Percentiles rank a stretch among this genome's conserved stretches.
These are phyloP conservation scores for Gephyroberyx darwinii DNA, from an alignment of 2,797 vertebrate species.

Conservation along the genomic window DNA sequence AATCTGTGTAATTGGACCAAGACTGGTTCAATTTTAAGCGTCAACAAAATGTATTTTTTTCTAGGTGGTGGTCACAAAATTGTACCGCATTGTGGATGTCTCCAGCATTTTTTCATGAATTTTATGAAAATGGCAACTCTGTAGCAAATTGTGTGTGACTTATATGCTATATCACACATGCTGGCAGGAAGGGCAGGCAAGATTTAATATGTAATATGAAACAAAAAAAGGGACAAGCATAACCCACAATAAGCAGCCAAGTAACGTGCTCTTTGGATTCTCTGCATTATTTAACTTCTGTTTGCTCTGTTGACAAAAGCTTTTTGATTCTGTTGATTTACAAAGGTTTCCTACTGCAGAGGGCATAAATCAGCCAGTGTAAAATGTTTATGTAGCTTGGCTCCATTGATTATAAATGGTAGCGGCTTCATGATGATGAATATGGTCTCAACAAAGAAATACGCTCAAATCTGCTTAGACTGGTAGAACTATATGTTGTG, in stretches of 20 bases:
- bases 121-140: too few relatives aligned
- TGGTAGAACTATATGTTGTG: not conserved
- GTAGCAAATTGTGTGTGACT: too few relatives aligned
- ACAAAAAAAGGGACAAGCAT: not conserved
- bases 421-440: constrained; percentile 23
- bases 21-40: constrained; percentile 32
- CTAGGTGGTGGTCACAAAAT: not conserved
- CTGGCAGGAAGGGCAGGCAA: not conserved
- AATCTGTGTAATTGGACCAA: constrained; percentile 39
- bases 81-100: too few relatives aligned
- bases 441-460: constrained; percentile 22
- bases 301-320: constrained; percentile 32
- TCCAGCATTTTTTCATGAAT: too few relatives aligned
- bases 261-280: constrained; percentile 2
- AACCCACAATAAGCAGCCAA: not conserved
- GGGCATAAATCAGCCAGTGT: constrained; percentile 39
- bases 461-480: constrained; percentile 23
- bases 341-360: constrained; percentile 17
- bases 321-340: constrained; percentile 42
- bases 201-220: constrained; percentile 7
- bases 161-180: too few relatives aligned
- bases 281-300: not conserved
- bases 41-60: not conserved
- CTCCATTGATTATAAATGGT: constrained; percentile 35
- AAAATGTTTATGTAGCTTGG: constrained; percentile 33